A percentile compares a stretch with the other conserved stretches of the same genome.
These are phyloP conservation scores for Pholis gunnellus DNA, from an alignment of 2,113 vertebrate species.

Conservation along the genomic window DNA sequence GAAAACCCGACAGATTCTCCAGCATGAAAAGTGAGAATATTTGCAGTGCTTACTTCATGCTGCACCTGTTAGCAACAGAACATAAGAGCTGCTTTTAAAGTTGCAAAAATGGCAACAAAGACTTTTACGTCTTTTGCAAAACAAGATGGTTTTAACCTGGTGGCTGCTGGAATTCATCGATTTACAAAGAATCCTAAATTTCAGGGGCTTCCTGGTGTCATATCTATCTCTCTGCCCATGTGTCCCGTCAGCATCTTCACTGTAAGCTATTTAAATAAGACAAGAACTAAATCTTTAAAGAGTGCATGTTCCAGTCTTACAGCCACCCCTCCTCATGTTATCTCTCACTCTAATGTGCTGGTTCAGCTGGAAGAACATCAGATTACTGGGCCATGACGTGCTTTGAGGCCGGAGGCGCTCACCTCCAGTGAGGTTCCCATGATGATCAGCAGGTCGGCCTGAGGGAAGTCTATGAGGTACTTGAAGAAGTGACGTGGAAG, in stretches of 20 bases:
- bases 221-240: not conserved
- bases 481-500: conserved; percentile 90
- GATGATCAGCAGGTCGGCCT: conserved; percentile 92
- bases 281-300: not conserved
- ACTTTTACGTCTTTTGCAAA: not conserved
- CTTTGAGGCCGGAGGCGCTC: conserved; percentile 23
- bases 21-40: not conserved
- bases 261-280: not conserved
- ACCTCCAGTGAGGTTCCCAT: conserved; percentile 97
- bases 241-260: not conserved
- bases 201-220: too few species aligned
- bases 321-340: not conserved
- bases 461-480: conserved; percentile 90
- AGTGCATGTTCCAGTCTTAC: not conserved
- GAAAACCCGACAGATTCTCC: not conserved
- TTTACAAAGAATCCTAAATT: not conserved
- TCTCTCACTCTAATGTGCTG: too few species aligned
- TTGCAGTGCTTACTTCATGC: not conserved
- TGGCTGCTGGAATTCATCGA: not conserved
- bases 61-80: not conserved
- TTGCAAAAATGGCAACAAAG: too few species aligned
- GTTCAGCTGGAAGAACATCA: not conserved
- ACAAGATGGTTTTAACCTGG: not conserved
- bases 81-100: too few species aligned
- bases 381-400: too few species aligned